Conservation (phyloP, 2,888 invertebrate genomes). For the Spilarctia lutea region DNA sequence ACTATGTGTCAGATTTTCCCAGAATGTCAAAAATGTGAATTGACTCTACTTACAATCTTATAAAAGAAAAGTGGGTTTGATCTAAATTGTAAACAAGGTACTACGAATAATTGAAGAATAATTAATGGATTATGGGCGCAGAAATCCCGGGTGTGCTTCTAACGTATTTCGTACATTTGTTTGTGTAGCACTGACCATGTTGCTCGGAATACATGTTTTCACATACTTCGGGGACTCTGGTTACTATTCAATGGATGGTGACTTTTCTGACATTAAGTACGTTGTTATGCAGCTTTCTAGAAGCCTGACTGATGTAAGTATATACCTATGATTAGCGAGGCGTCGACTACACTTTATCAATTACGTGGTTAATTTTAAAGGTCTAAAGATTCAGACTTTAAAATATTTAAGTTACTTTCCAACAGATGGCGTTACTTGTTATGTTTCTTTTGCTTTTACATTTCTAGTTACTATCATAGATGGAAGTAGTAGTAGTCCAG, state of each 20-base stretch:
- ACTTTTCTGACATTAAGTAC: conserved; percentile 74
- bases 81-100: background rate
- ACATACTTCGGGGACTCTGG: conserved; percentile 66
- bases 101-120: background rate
- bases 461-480: conserved; percentile 1
- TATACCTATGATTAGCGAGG: too few species aligned
- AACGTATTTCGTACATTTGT: conserved; percentile 73
- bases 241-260: conserved; percentile 65
- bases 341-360: background rate
- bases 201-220: conserved; percentile 75
- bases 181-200: conserved; percentile 63
- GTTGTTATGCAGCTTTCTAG: conserved; percentile 75
- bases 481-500: conserved; percentile 4
- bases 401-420: conserved; percentile 7
- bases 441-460: background rate
- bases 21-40: background rate
- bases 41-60: background rate
- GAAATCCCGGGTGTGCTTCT: conserved; percentile 55
- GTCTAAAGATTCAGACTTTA: conserved; percentile 61
- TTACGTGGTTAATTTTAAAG: background rate
- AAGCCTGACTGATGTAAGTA: conserved; percentile 71
- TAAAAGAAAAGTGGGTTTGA: background rate
- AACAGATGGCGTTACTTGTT: conserved; percentile 35
- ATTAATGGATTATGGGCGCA: conserved; percentile 61
- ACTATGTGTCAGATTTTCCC: background rate